Percentiles rank a stretch among this genome's conserved stretches.
Conservation (phyloP, 2,888 invertebrate genomes). For the Coenonympha glycerion region DNA sequence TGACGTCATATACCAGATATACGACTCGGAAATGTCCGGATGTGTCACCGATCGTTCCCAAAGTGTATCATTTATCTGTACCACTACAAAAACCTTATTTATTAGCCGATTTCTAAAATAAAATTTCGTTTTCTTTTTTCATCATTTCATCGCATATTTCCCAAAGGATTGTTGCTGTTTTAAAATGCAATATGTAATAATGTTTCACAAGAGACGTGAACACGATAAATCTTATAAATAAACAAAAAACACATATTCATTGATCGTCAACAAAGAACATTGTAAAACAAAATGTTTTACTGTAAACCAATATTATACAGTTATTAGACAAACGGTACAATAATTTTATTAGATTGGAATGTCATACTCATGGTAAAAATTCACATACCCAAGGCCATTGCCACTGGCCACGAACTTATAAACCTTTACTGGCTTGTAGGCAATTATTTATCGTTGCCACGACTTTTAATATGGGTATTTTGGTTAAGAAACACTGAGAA, state of each 20-base stretch:
- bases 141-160: conserved; percentile 43
- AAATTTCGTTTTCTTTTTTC: conserved; percentile 50
- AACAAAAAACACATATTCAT: neutral
- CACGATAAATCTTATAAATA: neutral
- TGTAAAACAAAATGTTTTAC: neutral
- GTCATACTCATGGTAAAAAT: no score
- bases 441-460: no score
- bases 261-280: neutral
- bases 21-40: conserved; percentile 49
- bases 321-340: no score
- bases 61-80: conserved; percentile 45
- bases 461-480: no score
- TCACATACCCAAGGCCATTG: no score
- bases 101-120: conserved; percentile 63
- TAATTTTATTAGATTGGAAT: no score
- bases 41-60: conserved; percentile 36
- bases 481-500: no score
- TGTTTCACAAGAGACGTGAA: conserved; percentile 29
- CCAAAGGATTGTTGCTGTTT: conserved; percentile 32
- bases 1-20: conserved; percentile 60
- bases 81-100: conserved; percentile 53
- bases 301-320: no score
- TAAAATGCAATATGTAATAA: conserved; percentile 17
- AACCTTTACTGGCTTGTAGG: no score
- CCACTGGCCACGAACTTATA: no score